These are phyloP conservation scores for Synergus japonicus DNA, from an alignment of 2,888 invertebrate genomes.

Conservation along the genomic window DNA sequence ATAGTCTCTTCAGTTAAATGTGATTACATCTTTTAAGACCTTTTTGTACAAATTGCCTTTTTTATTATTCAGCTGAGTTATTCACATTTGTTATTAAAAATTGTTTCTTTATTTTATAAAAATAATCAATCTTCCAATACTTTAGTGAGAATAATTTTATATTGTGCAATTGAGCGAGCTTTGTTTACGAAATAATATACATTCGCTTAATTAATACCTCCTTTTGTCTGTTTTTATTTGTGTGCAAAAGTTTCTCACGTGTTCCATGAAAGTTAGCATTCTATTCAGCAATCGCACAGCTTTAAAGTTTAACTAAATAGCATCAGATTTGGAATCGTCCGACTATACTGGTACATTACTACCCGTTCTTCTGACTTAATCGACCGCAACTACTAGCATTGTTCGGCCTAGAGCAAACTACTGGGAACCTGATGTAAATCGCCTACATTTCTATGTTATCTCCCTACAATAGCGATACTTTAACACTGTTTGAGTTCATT, in stretches of 20 bases:
- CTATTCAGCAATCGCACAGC: constrained; percentile 39
- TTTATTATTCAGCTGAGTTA: neutral
- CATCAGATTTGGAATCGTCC: constrained; percentile 26
- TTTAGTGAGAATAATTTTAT: too few relatives aligned
- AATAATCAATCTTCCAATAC: neutral
- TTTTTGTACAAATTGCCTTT: neutral
- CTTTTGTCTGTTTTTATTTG: neutral
- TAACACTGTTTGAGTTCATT: constrained; percentile 15
- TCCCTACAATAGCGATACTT: neutral
- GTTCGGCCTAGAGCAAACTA: constrained; percentile 57
- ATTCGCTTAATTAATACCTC: neutral
- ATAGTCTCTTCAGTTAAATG: constrained; percentile 29
- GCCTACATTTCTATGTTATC: constrained; percentile 50
- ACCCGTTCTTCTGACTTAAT: constrained; percentile 43
- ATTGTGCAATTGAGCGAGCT: neutral
- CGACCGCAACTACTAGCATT: constrained; percentile 56
- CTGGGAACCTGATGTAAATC: constrained; percentile 56
- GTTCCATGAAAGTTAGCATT: constrained; percentile 23
- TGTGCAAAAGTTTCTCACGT: constrained; percentile 9
- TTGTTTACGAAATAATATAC: neutral
- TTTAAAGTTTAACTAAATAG: constrained; percentile 41
- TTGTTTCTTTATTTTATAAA: neutral
- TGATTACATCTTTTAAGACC: constrained; percentile 23
- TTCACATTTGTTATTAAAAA: neutral
- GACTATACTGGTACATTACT: constrained; percentile 32